These are phyloP conservation scores for Phocoena sinus DNA, from an alignment of 2,113 vertebrate genomes.

Conservation along the genomic window DNA sequence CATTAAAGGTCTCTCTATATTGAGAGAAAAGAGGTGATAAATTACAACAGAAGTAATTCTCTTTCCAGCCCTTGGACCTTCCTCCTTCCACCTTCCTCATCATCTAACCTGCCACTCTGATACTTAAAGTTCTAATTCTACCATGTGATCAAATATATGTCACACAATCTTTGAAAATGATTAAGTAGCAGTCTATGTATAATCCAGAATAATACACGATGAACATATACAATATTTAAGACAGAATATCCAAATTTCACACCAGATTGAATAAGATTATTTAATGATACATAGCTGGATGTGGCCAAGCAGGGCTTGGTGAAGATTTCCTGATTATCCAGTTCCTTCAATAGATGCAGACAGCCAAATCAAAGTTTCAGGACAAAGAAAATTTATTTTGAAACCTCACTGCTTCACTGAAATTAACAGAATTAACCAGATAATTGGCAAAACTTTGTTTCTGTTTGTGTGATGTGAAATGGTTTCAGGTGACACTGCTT, in stretches of 20 bases:
- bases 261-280: background rate
- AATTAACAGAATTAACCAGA: constrained; percentile 60
- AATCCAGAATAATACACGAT: background rate
- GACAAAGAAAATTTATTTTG: constrained; percentile 51
- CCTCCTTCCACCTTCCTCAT: background rate
- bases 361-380: constrained; percentile 34
- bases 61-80: background rate
- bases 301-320: background rate
- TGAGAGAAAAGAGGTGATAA: background rate
- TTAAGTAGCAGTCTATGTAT: background rate
- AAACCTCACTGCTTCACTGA: constrained; percentile 37
- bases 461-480: constrained; percentile 38
- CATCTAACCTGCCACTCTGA: background rate
- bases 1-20: background rate
- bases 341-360: constrained; percentile 1
- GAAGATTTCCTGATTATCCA: constrained; percentile 25
- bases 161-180: background rate
- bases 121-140: background rate
- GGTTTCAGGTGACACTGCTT: constrained; percentile 40
- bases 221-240: background rate
- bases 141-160: background rate
- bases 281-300: background rate
- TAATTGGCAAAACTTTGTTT: constrained; percentile 59
- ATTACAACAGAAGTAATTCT: background rate
- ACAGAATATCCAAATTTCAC: background rate